These are phyloP conservation scores for Monopis laevigella DNA, from an alignment of 2,888 invertebrate species.

Conservation along the genomic window DNA sequence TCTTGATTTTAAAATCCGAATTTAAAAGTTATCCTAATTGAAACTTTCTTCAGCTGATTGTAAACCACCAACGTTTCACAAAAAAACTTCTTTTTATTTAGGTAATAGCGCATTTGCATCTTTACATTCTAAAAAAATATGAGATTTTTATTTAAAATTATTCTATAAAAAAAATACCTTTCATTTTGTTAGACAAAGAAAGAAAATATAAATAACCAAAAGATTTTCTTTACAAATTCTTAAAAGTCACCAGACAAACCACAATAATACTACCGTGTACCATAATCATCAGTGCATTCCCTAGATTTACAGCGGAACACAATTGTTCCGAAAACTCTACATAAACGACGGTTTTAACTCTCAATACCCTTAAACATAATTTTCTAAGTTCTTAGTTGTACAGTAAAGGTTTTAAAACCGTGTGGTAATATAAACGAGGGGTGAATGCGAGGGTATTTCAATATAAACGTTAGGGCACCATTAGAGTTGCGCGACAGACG, in stretches of 20 bases:
- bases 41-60: no score
- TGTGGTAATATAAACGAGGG: neutral
- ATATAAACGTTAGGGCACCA: slow-evolving; percentile 52
- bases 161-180: no score
- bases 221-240: slow-evolving; percentile 4
- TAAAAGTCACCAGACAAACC: slow-evolving; percentile 6
- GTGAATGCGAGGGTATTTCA: slow-evolving; percentile 40
- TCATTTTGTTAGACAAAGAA: no score
- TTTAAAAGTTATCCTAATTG: no score
- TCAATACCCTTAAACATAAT: neutral
- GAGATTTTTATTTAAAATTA: no score
- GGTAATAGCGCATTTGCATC: no score
- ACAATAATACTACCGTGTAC: slow-evolving; percentile 4
- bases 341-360: neutral
- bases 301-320: neutral
- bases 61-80: no score
- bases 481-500: slow-evolving; percentile 30
- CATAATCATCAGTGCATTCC: slow-evolving; percentile 11
- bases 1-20: no score
- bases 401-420: slow-evolving; percentile 1
- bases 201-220: slow-evolving; percentile 7
- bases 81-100: no score
- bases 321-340: neutral
- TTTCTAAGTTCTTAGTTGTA: neutral
- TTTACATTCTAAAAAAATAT: no score